Evolutionary conservation across 1,140 invertebrate species (phyloP).

Genomic region (Nephila pilipes): DNA sequence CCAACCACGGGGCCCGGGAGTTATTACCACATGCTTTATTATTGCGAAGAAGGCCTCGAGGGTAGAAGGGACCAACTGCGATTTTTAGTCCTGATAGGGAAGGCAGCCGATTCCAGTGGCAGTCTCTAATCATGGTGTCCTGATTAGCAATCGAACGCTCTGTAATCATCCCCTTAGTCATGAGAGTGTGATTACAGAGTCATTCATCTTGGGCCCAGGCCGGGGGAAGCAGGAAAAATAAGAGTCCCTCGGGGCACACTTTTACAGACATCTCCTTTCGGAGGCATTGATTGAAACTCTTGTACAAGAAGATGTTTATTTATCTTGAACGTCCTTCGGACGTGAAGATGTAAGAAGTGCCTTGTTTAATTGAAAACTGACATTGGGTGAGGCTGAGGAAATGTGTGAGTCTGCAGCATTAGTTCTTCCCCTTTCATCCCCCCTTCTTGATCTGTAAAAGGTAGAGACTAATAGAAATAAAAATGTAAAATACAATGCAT

Average conservation of each 20-base stretch:
- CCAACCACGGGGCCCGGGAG: slow-evolving; percentile 14
- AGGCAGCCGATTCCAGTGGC: slow-evolving; percentile 67
- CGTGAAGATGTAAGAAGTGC: not conserved
- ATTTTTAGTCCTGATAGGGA: slow-evolving; percentile 29
- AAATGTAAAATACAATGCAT: no score
- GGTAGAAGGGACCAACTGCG: slow-evolving; percentile 2
- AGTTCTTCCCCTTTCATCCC: not conserved
- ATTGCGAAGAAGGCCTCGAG: not conserved
- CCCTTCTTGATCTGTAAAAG: no score
- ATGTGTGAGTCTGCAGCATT: not conserved
- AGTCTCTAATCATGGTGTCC: slow-evolving; percentile 75
- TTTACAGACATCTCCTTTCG: slow-evolving; percentile 51
- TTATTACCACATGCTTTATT: slow-evolving; percentile 56
- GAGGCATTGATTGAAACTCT: slow-evolving; percentile 37
- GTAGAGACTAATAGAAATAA: no score
- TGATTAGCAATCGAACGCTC: slow-evolving; percentile 76
- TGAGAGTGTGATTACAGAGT: slow-evolving; percentile 71
- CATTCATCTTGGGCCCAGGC: slow-evolving; percentile 60
- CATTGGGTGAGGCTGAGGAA: not conserved
- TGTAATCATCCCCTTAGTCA: slow-evolving; percentile 76
- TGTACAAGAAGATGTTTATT: slow-evolving; percentile 25
- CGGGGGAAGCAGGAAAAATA: slow-evolving; percentile 19
- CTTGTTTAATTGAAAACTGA: slow-evolving; percentile 12
- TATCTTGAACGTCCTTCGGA: not conserved
- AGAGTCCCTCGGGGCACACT: slow-evolving; percentile 17